Evolutionary conservation across 1,140 invertebrate species (phyloP), one percentile per base, ranked within the genome.

Genomic region (Telenomus remus): DNA sequence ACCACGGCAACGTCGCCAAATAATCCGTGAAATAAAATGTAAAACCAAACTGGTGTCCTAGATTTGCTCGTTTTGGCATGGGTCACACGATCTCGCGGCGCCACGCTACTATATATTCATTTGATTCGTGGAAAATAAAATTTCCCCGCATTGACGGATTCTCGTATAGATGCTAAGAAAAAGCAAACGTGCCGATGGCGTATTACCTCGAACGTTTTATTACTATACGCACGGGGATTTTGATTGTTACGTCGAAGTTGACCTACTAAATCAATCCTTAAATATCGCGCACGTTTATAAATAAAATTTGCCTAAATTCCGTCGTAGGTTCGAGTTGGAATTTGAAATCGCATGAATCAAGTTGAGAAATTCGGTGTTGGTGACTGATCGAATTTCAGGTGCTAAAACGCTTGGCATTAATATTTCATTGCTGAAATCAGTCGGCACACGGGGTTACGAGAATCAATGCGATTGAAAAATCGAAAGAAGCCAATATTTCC

Each of bases 1-100:
- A 27, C 19, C 19, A 6, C 2, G 10, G 43, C 39, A 27, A 16
- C 27, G 53, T 43, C 19, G 13, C 50, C 57, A 55, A 76, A 71
- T 76, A 71, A 76, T 71, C 60, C 66, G 48, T 66, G 63, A 70
- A 66, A 76, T 76, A 66, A 70, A 61, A 71, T 76, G 73, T 56
- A 70, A 76, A 76, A 66, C 61, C 27, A 9, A 11, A 27, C 19
- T 13, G 43, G 44, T 48, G 60, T 54, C 57, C 63, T 68, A 75
- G 11, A 75, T 75, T 13, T 34, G 16, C 19, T 0, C 54, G 15
- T 53, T 11, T 70, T 76, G 73, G 65, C 73, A 65, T 53, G 12
- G 35, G 1, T 10, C 11, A 46, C 42, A 51, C 46, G 66, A 65
- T 76, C 57, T 56, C 39, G 43, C 51, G 34, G 61, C 9, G n/a